Base-by-base conservation (phyloP, 2,888 invertebrate genomes). In the Platycnemis pennipes region DNA sequence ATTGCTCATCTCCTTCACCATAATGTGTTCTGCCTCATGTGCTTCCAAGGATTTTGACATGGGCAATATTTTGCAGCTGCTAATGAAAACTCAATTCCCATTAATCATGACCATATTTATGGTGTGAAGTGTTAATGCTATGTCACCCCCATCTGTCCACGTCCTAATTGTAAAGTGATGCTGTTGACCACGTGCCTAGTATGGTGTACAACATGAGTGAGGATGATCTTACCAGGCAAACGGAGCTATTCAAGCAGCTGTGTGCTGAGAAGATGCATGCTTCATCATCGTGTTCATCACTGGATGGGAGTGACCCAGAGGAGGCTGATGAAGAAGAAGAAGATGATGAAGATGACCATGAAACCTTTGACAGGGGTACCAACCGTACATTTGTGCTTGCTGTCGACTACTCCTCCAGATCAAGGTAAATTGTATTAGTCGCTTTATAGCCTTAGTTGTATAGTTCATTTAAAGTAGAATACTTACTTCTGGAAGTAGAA, bases 221-320 rank as follows among this genome's bases (percentile, higher is more conserved):
- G 95, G 97, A 97, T 94, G 97, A 97, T 95, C 96, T 96, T 94
- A 96, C 96, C 95, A 96, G 96, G 94, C 96, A 96, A 94, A 96
- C 97, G 94, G 97, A 97, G 94, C 96, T 97, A 96, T 98, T 98
- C 96, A 97, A 97, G 95, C 97, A 97, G 96, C 97, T 97, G 94
- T 97, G 97, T 96, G 96, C 96, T 94, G 95, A 95, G 53, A 95
- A 95, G 88, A 88, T 95, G 53, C 94, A 96, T 96, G 94, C 96
- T 96, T 95, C 91, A 8, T 91, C 91, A 7, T 91, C 63, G 5
- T 91, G 91, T 42, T 63, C 91, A 26, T 91, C 91, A n/a, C 37
- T 91, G 63, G 91, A 91, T 69, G 91, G 91, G 2, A 91, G 91
- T 37, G 91, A 91, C 26, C 91, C 91, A 31, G 91, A 91, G 44